These are phyloP conservation scores for Tiliacea aurago DNA, from an alignment of 2,888 invertebrate species.

Conservation along the genomic window DNA sequence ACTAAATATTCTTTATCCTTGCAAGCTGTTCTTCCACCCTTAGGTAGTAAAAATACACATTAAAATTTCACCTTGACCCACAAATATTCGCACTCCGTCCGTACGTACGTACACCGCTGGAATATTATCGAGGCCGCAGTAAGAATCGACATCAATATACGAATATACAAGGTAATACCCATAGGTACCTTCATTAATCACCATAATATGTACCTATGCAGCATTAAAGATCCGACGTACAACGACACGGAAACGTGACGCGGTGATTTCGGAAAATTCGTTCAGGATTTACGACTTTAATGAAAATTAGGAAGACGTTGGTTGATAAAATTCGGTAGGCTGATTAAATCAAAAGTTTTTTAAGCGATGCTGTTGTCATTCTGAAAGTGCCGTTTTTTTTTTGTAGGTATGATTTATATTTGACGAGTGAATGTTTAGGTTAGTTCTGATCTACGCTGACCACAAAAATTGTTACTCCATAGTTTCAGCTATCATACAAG, in stretches of 20 bases:
- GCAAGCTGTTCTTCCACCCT: not conserved
- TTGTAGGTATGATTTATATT: not conserved
- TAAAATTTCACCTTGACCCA: constrained; percentile 69
- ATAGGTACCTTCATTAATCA: constrained; percentile 57
- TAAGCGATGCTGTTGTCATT: too few relatives aligned
- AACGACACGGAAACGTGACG: constrained; percentile 41
- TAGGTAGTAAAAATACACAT: constrained; percentile 57
- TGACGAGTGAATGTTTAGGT: not conserved
- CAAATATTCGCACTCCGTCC: constrained; percentile 59
- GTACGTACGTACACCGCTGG: constrained; percentile 61
- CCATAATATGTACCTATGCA: constrained; percentile 41
- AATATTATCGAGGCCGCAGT: constrained; percentile 68
- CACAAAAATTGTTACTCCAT: not conserved
- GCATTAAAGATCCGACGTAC: constrained; percentile 35
- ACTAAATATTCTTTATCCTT: not conserved
- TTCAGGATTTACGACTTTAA: constrained; percentile 44
- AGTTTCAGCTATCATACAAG: not conserved
- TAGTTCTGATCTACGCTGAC: not conserved
- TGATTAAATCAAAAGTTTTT: constrained; percentile 6
- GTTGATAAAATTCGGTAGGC: not conserved
- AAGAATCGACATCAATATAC: constrained; percentile 51
- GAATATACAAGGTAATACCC: constrained; percentile 12
- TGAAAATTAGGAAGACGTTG: constrained; percentile 31
- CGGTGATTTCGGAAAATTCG: constrained; percentile 38
- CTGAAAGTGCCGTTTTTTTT: not conserved